These are phyloP conservation scores for Falco punctatus DNA, from an alignment of 2,113 vertebrate species.

Conservation along the genomic window DNA sequence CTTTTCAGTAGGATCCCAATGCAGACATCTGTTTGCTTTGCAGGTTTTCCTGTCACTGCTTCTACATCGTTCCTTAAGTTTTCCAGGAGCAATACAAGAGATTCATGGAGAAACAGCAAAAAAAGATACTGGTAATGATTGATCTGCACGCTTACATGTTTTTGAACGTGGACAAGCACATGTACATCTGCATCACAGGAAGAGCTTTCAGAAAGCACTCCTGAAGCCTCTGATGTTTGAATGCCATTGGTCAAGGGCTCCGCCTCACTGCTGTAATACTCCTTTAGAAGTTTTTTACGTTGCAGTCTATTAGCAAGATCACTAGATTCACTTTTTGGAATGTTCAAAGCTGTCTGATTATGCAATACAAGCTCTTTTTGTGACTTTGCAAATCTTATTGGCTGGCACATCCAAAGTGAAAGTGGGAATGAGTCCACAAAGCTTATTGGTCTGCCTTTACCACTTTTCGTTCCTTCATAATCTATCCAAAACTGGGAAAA, in stretches of 20 bases:
- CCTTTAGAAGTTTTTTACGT: constrained; percentile 89
- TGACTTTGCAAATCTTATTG: constrained; percentile 81
- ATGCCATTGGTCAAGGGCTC: constrained; percentile 74
- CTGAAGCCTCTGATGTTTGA: constrained; percentile 76
- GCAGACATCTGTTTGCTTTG: constrained; percentile 78
- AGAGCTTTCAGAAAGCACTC: constrained; percentile 49
- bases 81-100: constrained; percentile 87
- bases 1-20: constrained; percentile 90
- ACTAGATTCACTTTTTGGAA: constrained; percentile 83
- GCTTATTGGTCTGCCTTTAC: constrained; percentile 87
- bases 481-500: constrained; percentile 98
- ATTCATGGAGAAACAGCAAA: constrained; percentile 90
- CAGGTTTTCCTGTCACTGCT: constrained; percentile 81
- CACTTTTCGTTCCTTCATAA: constrained; percentile 89
- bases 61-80: constrained; percentile 90
- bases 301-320: constrained; percentile 85
- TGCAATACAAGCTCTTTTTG: constrained; percentile 76
- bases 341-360: constrained; percentile 50
- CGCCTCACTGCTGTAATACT: constrained; percentile 87
- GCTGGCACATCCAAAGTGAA: constrained; percentile 92
- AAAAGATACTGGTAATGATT: constrained; percentile 95
- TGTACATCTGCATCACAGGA: constrained; percentile 85
- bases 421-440: constrained; percentile 96
- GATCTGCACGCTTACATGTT: constrained; percentile 90
- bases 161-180: constrained; percentile 87